phyloP scores from a whole-genome alignment of 1,140 invertebrate genomes.

The Saccostrea cuccullata region DNA sequence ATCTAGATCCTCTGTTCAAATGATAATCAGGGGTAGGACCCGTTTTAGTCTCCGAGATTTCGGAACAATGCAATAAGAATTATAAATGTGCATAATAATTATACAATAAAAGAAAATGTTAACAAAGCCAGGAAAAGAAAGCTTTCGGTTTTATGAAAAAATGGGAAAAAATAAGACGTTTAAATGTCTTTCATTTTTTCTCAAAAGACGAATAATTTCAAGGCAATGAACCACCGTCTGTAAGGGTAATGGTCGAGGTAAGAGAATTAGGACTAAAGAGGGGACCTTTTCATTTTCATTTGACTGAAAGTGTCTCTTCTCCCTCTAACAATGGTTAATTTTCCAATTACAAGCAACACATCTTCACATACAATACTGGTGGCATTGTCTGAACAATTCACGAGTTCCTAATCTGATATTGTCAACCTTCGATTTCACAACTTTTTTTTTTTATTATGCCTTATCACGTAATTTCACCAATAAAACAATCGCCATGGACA shows the following conservation, averaged over 20 bases:
- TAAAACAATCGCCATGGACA: constrained; percentile 20
- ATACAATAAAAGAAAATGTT: constrained; percentile 1
- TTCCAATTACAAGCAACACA: constrained; percentile 21
- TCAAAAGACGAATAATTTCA: neutral
- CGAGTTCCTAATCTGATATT: neutral
- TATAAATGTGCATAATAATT: constrained; percentile 9
- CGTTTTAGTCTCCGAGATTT: neutral
- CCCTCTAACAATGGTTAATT: constrained; percentile 1
- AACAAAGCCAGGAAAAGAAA: neutral
- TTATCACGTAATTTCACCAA: neutral
- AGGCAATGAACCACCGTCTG: neutral
- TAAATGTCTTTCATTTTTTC: neutral
- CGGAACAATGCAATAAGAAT: neutral
- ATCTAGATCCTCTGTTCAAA: constrained; percentile 22
- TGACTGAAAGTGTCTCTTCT: constrained; percentile 16
- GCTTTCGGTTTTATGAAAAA: neutral
- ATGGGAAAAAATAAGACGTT: neutral
- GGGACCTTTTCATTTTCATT: constrained; percentile 18
- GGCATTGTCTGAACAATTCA: neutral
- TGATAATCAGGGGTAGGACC: neutral
- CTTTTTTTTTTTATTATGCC: neutral
- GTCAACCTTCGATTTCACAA: constrained; percentile 19
- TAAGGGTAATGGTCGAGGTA: neutral
- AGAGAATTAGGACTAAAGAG: neutral
- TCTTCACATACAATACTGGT: neutral